Percentiles rank a stretch among this genome's conserved stretches.
These are phyloP conservation scores for Epinephelus awoara DNA, from an alignment of 2,797 vertebrate genomes.

Conservation along the genomic window DNA sequence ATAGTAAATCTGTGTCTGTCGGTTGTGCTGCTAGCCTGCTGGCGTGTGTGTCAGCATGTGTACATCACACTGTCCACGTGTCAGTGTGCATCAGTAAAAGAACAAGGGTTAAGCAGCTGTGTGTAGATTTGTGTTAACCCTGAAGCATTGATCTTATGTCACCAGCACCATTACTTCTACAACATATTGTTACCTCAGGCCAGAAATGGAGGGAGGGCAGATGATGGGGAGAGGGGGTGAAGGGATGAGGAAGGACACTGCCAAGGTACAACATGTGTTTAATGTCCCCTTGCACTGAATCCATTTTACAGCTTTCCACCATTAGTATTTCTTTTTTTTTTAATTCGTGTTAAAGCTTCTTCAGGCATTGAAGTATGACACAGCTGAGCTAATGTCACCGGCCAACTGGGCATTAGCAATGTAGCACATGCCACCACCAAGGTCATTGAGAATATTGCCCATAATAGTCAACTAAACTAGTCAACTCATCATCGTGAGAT, in stretches of 20 bases:
- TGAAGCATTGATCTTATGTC: conserved; percentile 87
- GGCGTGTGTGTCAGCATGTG: conserved; percentile 43
- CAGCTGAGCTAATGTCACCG: conserved; percentile 47
- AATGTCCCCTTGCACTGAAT: conserved; percentile 56
- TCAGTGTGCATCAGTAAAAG: conserved; percentile 65
- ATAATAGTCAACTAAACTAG: conserved; percentile 49
- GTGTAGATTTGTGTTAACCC: conserved; percentile 83
- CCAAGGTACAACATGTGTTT: conserved; percentile 67
- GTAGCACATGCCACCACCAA: conserved; percentile 59
- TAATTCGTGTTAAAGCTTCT: conserved; percentile 36
- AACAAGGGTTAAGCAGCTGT: conserved; percentile 75
- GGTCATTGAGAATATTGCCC: conserved; percentile 69
- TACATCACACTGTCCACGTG: conserved; percentile 48
- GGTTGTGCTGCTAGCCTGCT: conserved; percentile 5
- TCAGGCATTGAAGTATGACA: conserved; percentile 16
- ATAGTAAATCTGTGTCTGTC: conserved; percentile 25
- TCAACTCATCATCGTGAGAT: conserved; percentile 52
- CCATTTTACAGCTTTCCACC: conserved; percentile 50
- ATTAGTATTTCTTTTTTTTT: conserved; percentile 30
- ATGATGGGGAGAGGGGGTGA: conserved; percentile 28
- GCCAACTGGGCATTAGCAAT: conserved; percentile 53
- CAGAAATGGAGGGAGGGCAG: conserved; percentile 47
- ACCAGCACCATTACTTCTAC: conserved; percentile 79
- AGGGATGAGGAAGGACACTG: conserved; percentile 70
- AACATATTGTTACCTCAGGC: conserved; percentile 80